Conservation (phyloP, 2,888 invertebrate genomes). For the Bruchidius siliquastri region DNA sequence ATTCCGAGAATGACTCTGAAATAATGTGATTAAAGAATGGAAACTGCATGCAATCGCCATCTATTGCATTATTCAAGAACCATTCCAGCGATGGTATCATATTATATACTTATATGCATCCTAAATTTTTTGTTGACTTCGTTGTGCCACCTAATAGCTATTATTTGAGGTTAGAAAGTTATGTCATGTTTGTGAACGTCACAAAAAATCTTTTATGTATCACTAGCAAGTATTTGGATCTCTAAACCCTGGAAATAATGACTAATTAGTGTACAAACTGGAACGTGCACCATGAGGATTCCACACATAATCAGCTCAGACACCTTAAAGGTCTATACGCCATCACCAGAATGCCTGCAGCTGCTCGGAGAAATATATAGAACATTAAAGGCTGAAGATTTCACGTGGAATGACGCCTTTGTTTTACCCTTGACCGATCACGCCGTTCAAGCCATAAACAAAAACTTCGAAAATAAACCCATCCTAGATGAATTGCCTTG, state of each 20-base stretch:
- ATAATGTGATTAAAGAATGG: too few species aligned
- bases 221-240: too few species aligned
- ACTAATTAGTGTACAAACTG: background rate
- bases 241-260: background rate
- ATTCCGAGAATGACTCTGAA: too few species aligned
- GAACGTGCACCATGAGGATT: slow-evolving; percentile 22
- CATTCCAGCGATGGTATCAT: too few species aligned
- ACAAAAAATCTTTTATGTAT: too few species aligned
- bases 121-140: too few species aligned
- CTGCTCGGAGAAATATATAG: slow-evolving; percentile 44
- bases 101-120: too few species aligned
- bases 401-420: slow-evolving; percentile 52
- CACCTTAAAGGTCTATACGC: slow-evolving; percentile 49
- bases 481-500: slow-evolving; percentile 54
- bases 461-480: slow-evolving; percentile 51
- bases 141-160: too few species aligned
- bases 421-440: slow-evolving; percentile 49
- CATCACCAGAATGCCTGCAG: slow-evolving; percentile 35
- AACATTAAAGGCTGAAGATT: slow-evolving; percentile 51
- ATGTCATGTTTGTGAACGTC: too few species aligned
- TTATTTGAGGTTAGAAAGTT: too few species aligned
- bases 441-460: slow-evolving; percentile 51
- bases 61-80: too few species aligned
- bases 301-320: slow-evolving; percentile 38
- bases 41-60: too few species aligned